phyloP scores from a whole-genome alignment of 1,140 invertebrate species.

The Drosophila tani region DNA sequence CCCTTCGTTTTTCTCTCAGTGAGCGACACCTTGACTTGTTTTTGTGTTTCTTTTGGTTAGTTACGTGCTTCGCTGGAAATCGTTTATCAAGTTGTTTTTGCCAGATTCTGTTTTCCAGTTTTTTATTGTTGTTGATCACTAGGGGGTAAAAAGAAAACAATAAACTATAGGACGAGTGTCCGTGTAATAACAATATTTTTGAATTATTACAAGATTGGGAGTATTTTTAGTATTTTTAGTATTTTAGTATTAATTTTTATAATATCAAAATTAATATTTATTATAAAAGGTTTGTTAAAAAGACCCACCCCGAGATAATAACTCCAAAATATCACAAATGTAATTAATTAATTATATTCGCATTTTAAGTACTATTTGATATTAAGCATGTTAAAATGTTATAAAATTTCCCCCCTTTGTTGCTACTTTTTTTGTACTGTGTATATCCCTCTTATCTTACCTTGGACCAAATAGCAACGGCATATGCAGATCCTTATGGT shows the following conservation, averaged over 20 bases:
- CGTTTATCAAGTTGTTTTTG: slow-evolving; percentile 43
- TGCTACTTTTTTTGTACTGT: not conserved
- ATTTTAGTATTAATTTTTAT: no score
- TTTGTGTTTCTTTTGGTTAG: slow-evolving; percentile 17
- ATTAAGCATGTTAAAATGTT: no score
- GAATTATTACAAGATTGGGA: no score
- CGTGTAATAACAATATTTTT: no score
- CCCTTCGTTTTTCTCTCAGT: slow-evolving; percentile 20
- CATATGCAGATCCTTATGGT: not conserved
- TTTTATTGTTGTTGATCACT: slow-evolving; percentile 3
- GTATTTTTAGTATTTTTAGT: no score
- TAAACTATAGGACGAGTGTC: not conserved
- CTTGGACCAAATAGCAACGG: slow-evolving; percentile 1
- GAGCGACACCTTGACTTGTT: slow-evolving; percentile 11
- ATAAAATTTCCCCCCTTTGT: no score
- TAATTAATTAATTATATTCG: not conserved
- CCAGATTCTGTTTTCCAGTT: slow-evolving; percentile 10
- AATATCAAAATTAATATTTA: no score
- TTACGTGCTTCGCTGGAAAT: slow-evolving; percentile 31
- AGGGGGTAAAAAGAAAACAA: not conserved
- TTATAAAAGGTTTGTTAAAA: no score
- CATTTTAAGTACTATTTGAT: not conserved
- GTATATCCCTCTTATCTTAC: not conserved
- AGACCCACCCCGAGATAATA: not conserved
- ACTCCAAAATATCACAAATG: not conserved